Evolutionary conservation across 2,888 invertebrate species (phyloP), one percentile per base, ranked within the genome.

Genomic region (Pyrochroa serraticornis): DNA sequence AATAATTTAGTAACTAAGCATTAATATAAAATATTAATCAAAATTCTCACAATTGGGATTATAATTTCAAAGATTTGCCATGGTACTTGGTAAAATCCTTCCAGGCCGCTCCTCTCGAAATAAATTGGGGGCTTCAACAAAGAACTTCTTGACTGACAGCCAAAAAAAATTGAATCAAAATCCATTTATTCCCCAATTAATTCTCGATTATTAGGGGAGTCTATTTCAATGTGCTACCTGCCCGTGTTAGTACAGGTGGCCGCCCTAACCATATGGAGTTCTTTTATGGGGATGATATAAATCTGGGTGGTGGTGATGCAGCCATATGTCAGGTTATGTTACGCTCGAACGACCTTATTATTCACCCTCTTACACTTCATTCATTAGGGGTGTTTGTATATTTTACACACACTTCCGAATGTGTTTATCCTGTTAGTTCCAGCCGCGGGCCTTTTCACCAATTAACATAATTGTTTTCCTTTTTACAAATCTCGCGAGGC

Each of bases 251-350:
- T 57, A 68, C 69, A 69, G 69, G 69, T 69, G 69, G 62, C 58
- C 54, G 39, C 53, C 61, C 61, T 47, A 64, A 65, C 57, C 68
- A 68, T 70, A 66, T 65, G 67, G 63, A 58, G 61, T 52, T 45
- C 52, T 60, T 57, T 56, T 56, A 59, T 56, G 52, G 66, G 67
- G 66, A 65, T 67, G 67, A 64, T 67, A 66, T 63, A 69, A 70
- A 70, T 70, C 70, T 70, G 70, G 63, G 57, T 65, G 59, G 65
- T 69, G 69, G 66, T 70, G 68, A 70, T 68, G 67, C 67, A 65
- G 66, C 73, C 74, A 73, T 74, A 74, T 74, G 74, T 69, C 71
- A 70, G 63, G 62, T 64, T 63, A 58, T 65, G 69, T 69, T 67
- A 66, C 66, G 70, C 69, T 68, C 65, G 63, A 69, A 66, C 65